Evolutionary conservation across 2,113 vertebrate species (phyloP), one percentile per base, ranked within the genome.

Genomic region (human): DNA sequence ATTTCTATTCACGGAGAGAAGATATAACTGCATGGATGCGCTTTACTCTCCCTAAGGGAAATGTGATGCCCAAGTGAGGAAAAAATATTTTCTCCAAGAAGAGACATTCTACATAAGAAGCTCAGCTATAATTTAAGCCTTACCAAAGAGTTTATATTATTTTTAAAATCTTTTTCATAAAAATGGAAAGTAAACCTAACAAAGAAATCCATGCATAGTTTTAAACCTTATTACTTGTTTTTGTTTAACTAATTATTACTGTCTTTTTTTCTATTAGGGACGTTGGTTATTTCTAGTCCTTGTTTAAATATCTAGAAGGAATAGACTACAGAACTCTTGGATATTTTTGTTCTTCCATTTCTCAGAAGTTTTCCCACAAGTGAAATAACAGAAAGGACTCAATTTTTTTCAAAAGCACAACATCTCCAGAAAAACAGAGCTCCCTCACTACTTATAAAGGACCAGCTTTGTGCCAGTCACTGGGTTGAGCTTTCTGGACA

Each of bases 311-410:
- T 13, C 30, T 88, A 50, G 61, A 89, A 3, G 66, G 3, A 93
- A 45, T 52, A 43, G 35, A 88, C 94, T 70, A 32, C 18, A 87
- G 68, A 93, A 5, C 23, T 72, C n/a, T 25, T 81, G 9, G 35
- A 61, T 82, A 43, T n/a, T 85, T 79, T 93, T 93, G 23, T 84
- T 73, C 79, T 90, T 57, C 55, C 27, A 55, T 45, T 81, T 96
- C 70, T 93, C 82, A 87, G 55, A 68, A 86, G 11, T 22, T 89
- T 86, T 72, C 52, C 38, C 45, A 80, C 11, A 55, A 84, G n/a
- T 61, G 12, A 96, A 79, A 90, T 79, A 94, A 86, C 11, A 84
- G 8, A 20, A 45, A 79, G n/a, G 13, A 23, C 5, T 35, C n/a
- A 14, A 48, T 45, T 68, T 79, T 79, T 76, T 59, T 89, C 25